Conservation (phyloP, 2,888 invertebrate species). For the Pinctada fucata region DNA sequence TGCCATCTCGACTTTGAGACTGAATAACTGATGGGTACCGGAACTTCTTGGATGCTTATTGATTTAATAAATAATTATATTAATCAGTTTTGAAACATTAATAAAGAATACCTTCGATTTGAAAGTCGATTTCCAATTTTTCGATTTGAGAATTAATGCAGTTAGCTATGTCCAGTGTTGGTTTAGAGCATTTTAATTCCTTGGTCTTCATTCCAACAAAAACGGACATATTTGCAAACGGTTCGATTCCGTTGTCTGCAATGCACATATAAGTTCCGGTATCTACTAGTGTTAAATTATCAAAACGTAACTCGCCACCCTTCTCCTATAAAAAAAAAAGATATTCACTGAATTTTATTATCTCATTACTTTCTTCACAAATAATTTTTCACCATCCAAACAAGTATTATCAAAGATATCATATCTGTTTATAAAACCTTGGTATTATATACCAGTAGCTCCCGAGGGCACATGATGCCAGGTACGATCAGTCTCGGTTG, state of each 20-base stretch:
- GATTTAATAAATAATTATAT: too few relatives aligned
- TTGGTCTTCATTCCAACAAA: not conserved
- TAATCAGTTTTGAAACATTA: too few relatives aligned
- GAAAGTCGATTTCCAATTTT: not conserved
- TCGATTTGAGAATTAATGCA: not conserved
- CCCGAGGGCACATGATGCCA: too few relatives aligned
- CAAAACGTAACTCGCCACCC: not conserved
- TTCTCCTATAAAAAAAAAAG: not conserved
- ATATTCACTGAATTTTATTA: too few relatives aligned
- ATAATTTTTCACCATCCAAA: not conserved
- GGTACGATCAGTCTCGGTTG: too few relatives aligned
- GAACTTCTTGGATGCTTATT: too few relatives aligned
- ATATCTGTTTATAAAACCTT: too few relatives aligned
- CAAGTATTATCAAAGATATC: too few relatives aligned
- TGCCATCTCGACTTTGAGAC: too few relatives aligned
- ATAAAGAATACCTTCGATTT: not conserved
- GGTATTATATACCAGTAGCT: too few relatives aligned
- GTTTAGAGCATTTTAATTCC: not conserved
- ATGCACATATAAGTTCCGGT: not conserved
- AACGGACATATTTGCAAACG: not conserved
- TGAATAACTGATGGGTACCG: too few relatives aligned
- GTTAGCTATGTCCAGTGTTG: not conserved
- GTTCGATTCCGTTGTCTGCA: not conserved
- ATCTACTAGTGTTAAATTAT: not conserved
- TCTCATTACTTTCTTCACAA: not conserved